A percentile compares a stretch with the other conserved stretches of the same genome.
phyloP scores from a whole-genome alignment of 2,113 vertebrate genomes.

The Pterocles orientalis region DNA sequence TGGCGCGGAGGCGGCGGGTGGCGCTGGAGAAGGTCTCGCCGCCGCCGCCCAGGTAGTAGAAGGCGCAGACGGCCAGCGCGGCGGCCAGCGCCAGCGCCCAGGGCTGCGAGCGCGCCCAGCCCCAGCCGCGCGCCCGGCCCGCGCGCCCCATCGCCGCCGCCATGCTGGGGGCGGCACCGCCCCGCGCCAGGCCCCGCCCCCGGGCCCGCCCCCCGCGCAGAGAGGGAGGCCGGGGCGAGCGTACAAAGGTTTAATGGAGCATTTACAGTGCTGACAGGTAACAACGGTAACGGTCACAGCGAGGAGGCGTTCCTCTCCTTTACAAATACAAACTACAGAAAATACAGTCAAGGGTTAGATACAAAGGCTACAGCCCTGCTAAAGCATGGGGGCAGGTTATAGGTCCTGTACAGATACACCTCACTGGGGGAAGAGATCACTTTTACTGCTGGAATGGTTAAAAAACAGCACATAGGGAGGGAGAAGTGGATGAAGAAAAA shows the following conservation, averaged over 20 bases:
- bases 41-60: too few relatives aligned
- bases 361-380: constrained; percentile 39
- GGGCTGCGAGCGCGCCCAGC: too few relatives aligned
- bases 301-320: constrained; percentile 3
- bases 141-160: not conserved
- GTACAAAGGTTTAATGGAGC: constrained; percentile 71
- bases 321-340: constrained; percentile 36
- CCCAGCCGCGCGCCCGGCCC: too few relatives aligned
- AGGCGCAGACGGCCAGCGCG: too few relatives aligned
- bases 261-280: constrained; percentile 72
- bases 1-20: constrained; percentile 83
- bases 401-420: not conserved
- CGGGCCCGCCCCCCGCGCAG: not conserved
- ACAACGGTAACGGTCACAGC: too few relatives aligned
- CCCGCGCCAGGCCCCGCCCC: not conserved
- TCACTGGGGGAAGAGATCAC: constrained; percentile 19
- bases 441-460: constrained; percentile 49
- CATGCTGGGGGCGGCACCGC: not conserved
- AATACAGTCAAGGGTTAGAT: constrained; percentile 31
- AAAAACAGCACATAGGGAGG: constrained; percentile 3
- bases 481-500: not conserved
- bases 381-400: constrained; percentile 2
- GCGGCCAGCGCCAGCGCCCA: too few relatives aligned
- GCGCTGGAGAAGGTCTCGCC: constrained; percentile 91
- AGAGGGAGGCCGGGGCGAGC: not conserved